phyloP scores from a whole-genome alignment of 2,113 vertebrate species.

The Podocnemis expansa region DNA sequence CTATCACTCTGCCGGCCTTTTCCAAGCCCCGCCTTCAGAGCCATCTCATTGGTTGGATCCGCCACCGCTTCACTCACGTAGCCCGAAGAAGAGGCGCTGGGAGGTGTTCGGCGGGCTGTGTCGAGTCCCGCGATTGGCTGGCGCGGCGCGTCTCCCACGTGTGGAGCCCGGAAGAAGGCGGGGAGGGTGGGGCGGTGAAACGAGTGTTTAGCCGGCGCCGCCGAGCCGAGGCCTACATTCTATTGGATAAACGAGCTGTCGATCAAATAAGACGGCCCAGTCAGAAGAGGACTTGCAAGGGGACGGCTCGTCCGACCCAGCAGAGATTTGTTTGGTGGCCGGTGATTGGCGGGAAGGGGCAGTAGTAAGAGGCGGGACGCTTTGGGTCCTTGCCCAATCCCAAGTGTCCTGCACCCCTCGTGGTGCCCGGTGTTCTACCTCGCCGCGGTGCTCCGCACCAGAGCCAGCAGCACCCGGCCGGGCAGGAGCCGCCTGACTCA shows the following conservation, averaged over 20 bases:
- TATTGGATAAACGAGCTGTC: neutral
- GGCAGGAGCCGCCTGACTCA: too few species aligned
- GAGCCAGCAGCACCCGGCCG: too few species aligned
- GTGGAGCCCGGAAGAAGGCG: neutral
- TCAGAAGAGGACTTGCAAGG: neutral
- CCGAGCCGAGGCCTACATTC: neutral
- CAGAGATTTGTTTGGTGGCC: neutral
- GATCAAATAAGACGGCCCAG: neutral
- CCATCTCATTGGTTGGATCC: rapidly evolving
- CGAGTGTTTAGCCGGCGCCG: neutral
- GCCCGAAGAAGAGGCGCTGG: too few species aligned
- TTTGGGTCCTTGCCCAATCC: too few species aligned
- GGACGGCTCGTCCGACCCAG: rapidly evolving
- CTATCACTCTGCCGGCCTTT: neutral
- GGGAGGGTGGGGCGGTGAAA: neutral
- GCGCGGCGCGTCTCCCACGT: neutral
- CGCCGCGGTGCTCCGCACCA: too few species aligned
- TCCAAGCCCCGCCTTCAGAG: neutral
- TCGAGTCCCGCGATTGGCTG: neutral
- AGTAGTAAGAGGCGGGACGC: neutral
- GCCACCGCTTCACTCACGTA: neutral
- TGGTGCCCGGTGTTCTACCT: too few species aligned
- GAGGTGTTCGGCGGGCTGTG: too few species aligned
- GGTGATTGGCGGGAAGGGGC: neutral
- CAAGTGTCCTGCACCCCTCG: too few species aligned